A percentile compares a stretch with the other conserved stretches of the same genome.
Evolutionary conservation across 2,113 vertebrate species (phyloP).

Genomic region (Cyanistes caeruleus): DNA sequence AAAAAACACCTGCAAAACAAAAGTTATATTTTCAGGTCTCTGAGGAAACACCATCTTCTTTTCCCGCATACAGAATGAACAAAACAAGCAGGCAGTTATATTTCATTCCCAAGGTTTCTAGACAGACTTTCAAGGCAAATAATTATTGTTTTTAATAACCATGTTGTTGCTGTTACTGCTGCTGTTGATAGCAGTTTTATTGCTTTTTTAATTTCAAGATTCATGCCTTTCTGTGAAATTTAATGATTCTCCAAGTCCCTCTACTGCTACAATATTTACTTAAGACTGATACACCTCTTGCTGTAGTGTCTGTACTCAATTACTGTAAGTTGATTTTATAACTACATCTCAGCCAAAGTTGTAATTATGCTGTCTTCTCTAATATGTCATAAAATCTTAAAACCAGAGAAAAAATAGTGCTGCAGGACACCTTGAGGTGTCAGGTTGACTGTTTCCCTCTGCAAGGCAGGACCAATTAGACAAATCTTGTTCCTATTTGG

Average conservation of each 20-base stretch:
- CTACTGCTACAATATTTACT: conserved; percentile 8
- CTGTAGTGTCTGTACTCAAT: conserved; percentile 8
- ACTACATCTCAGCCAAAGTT: neutral
- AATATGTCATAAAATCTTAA: conserved; percentile 34
- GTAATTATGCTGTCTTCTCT: conserved; percentile 43
- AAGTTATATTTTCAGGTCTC: neutral
- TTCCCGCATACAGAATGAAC: neutral
- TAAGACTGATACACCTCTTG: conserved; percentile 11
- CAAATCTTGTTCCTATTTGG: neutral
- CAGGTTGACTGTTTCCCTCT: neutral
- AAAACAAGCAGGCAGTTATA: neutral
- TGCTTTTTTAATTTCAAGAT: conserved; percentile 29
- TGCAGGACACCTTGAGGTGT: conserved; percentile 34
- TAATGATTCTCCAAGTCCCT: neutral
- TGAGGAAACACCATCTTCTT: neutral
- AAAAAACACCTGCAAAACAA: neutral
- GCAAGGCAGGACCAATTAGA: neutral
- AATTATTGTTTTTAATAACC: conserved; percentile 21
- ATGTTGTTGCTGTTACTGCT: neutral
- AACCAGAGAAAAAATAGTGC: neutral
- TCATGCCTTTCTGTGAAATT: neutral
- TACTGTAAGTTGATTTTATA: conserved; percentile 37
- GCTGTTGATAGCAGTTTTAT: neutral
- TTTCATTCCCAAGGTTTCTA: neutral
- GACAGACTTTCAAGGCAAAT: neutral